Percentiles rank a stretch among this genome's conserved stretches.
phyloP scores from a whole-genome alignment of 2,797 vertebrate species.

The Eidolon dupreanum region DNA sequence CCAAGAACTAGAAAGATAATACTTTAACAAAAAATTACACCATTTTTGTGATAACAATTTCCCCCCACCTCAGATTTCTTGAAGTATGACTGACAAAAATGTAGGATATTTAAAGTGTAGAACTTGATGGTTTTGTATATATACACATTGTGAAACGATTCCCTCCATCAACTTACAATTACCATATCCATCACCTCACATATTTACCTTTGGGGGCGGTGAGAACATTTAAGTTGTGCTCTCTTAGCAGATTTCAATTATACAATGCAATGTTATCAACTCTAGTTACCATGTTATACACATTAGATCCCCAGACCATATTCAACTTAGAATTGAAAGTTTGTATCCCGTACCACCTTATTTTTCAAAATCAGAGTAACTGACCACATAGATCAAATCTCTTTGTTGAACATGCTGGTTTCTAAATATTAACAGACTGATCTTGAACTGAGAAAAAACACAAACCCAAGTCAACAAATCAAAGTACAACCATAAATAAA shows the following conservation, averaged over 20 bases:
- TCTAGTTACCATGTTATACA: neutral
- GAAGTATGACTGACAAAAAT: neutral
- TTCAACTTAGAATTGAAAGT: neutral
- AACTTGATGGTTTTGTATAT: neutral
- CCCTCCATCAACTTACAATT: neutral
- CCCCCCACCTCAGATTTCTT: neutral
- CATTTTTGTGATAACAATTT: neutral
- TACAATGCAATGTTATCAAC: neutral
- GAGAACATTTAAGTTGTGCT: neutral
- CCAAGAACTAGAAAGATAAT: neutral
- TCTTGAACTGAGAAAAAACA: constrained; percentile 23
- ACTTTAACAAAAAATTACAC: neutral
- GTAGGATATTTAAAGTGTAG: neutral
- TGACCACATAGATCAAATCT: neutral
- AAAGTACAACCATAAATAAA: constrained; percentile 35
- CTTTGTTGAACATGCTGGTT: neutral
- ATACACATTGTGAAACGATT: neutral
- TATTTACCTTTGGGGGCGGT: neutral
- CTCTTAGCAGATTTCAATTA: neutral
- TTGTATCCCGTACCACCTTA: neutral
- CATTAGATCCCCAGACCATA: neutral
- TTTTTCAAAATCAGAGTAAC: neutral
- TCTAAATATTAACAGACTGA: constrained; percentile 54
- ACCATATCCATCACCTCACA: neutral
- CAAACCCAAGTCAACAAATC: constrained; percentile 33